phyloP scores from a whole-genome alignment of 1,140 invertebrate genomes.

The Orussus abietinus region DNA sequence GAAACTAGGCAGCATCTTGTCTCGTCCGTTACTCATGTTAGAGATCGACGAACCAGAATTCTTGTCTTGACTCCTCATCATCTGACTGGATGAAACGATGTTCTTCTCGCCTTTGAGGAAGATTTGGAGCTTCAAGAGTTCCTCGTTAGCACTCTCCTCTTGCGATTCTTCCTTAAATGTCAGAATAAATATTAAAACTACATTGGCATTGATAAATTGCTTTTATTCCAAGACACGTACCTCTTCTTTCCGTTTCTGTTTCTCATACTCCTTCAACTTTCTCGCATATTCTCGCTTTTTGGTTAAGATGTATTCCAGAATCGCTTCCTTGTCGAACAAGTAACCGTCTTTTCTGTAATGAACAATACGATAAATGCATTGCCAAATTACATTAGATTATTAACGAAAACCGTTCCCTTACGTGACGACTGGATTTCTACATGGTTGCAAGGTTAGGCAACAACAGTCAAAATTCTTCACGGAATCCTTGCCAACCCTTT shows the following conservation, averaged over 20 bases:
- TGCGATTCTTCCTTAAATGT: constrained; percentile 53
- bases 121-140: constrained; percentile 65
- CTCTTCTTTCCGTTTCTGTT: constrained; percentile 74
- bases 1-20: constrained; percentile 88
- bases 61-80: constrained; percentile 17
- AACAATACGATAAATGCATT: constrained; percentile 15
- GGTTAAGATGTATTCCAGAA: constrained; percentile 91
- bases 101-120: constrained; percentile 77
- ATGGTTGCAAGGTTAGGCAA: constrained; percentile 93
- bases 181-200: constrained; percentile 1
- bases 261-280: constrained; percentile 92
- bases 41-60: constrained; percentile 59
- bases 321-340: constrained; percentile 96
- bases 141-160: constrained; percentile 67
- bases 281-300: constrained; percentile 91
- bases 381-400: constrained; percentile 11
- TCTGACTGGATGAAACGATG: too few species aligned
- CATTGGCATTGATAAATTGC: background rate
- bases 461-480: constrained; percentile 98
- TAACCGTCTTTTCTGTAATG: constrained; percentile 83
- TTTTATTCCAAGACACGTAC: constrained; percentile 32
- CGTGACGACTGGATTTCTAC: constrained; percentile 84
- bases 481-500: constrained; percentile 92
- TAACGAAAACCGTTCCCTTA: constrained; percentile 46
- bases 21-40: constrained; percentile 66